Evolutionary conservation across 2,888 invertebrate genomes (phyloP).

Genomic region (Agrochola lota): DNA sequence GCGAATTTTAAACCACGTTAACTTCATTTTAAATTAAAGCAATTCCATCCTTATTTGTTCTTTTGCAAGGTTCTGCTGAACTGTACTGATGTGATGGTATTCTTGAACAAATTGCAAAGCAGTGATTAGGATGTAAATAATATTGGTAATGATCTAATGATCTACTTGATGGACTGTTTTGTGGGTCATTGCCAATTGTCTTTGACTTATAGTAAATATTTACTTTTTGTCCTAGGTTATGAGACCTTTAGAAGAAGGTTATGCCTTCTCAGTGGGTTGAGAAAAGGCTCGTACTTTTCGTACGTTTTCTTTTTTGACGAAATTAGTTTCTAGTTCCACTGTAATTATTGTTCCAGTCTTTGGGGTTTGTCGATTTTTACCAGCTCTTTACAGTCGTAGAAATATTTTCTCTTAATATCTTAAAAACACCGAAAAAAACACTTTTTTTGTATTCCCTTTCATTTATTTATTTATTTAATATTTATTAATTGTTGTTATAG

Average conservation of each 20-base stretch:
- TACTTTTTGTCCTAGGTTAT: background rate
- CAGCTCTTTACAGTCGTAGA: background rate
- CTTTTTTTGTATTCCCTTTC: too few relatives aligned
- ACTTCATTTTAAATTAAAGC: background rate
- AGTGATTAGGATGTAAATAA: constrained; percentile 47
- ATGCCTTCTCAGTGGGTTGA: background rate
- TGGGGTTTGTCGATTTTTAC: background rate
- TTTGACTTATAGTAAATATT: background rate
- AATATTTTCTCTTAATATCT: background rate
- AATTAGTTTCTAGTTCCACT: background rate
- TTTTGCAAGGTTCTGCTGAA: background rate
- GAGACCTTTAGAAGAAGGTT: background rate
- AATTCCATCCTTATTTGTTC: constrained; percentile 19
- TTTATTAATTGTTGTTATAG: too few relatives aligned
- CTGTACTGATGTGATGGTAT: background rate
- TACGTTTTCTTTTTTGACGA: too few relatives aligned
- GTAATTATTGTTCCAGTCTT: background rate
- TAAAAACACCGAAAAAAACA: background rate
- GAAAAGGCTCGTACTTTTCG: too few relatives aligned
- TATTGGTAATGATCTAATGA: constrained; percentile 62
- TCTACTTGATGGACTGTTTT: constrained; percentile 46
- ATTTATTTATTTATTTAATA: too few relatives aligned
- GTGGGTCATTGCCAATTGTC: constrained; percentile 43
- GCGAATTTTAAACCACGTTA: constrained; percentile 30
- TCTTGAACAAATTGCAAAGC: constrained; percentile 22